Base-by-base conservation (phyloP, 2,888 invertebrate species). In the Acronicta alni region DNA sequence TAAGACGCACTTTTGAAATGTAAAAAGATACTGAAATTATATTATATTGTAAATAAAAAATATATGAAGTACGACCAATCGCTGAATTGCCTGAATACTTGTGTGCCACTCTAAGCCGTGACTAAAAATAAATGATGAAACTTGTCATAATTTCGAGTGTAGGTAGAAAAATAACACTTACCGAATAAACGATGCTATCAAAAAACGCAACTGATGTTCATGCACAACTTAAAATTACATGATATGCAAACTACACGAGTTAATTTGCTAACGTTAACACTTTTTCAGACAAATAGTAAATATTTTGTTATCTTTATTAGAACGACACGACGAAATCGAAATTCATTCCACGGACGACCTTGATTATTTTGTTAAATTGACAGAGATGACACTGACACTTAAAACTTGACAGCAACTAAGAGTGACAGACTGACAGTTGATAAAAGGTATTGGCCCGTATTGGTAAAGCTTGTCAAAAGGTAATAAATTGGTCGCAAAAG, bases 81-180 rank as follows among this genome's bases (percentile, higher is more conserved):
- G 3, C 30, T 54, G 41, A 35, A 53, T 51, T 52, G 23, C 41
- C 47, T 57, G 51, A 60, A 56, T 64, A 64, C 48, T 51, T 60
- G 35, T 26, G 41, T 38, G 43, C 3, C 38, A 75, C 52, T 72
- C 48, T 26, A 71, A 59, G 49, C 51, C 39, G 61, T 57, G 51
- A 69, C 80, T 80, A 80, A 74, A 80, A 80, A 81, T 81, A 81
- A 81, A 80, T 67, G 67, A 71, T 39, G 69, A 75, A 75, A 78
- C 60, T 66, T 69, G 69, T 74, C 70, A 75, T 67, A 74, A 55
- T 72, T 69, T 67, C 54, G 52, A 38, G 38, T 60, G 68, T 72
- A 68, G 68, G 64, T 57, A 69, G 69, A 66, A 75, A 63, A 74
- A 69, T 64, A 66, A 59, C 49, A 71, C 75, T 66, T 55, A 75